These are phyloP conservation scores for Melitaea athalia DNA, from an alignment of 2,888 invertebrate species.

Conservation along the genomic window DNA sequence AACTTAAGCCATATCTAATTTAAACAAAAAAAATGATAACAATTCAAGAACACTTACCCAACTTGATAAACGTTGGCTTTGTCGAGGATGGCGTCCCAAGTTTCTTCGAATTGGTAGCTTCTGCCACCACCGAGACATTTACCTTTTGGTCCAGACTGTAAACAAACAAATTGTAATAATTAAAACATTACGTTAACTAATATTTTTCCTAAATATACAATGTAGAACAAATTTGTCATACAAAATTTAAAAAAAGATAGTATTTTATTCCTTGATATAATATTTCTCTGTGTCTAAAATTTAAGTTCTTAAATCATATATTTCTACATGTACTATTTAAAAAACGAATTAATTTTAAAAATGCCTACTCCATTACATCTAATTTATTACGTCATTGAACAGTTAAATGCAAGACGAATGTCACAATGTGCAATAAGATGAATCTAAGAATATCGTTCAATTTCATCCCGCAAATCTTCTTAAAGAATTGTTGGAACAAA, in stretches of 20 bases:
- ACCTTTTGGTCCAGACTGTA: conserved; percentile 55
- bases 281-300: too few relatives aligned
- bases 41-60: conserved; percentile 42
- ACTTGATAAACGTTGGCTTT: conserved; percentile 44
- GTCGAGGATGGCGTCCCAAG: conserved; percentile 58
- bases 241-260: too few relatives aligned
- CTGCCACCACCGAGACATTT: conserved; percentile 62
- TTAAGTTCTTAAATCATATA: too few relatives aligned
- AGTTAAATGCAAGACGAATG: not conserved
- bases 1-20: too few relatives aligned
- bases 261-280: too few relatives aligned
- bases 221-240: too few relatives aligned
- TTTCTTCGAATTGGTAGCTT: conserved; percentile 61
- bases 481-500: not conserved
- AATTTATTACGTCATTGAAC: not conserved
- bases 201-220: too few relatives aligned
- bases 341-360: too few relatives aligned
- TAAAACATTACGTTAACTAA: not conserved
- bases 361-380: not conserved
- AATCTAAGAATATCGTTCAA: not conserved
- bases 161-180: not conserved
- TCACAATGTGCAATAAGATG: not conserved
- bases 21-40: not conserved
- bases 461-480: not conserved
- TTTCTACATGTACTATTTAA: too few relatives aligned